Evolutionary conservation across 1,140 invertebrate species (phyloP).

Genomic region (Zaprionus africanus): DNA sequence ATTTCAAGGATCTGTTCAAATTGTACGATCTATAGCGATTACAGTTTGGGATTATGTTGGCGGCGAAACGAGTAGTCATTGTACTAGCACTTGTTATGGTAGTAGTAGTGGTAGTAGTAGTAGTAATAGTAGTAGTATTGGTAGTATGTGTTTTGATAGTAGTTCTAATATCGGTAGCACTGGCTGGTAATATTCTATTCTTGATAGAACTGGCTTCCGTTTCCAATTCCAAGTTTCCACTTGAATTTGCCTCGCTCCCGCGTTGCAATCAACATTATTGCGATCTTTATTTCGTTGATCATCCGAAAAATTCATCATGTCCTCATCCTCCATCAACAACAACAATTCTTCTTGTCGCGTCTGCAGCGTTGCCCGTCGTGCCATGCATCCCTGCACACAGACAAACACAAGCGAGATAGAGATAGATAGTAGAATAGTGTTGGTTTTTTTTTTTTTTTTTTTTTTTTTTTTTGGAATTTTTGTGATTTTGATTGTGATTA

Average conservation of each 20-base stretch:
- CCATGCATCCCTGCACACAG: constrained; percentile 84
- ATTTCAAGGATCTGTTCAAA: constrained; percentile 81
- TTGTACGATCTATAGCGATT: constrained; percentile 57
- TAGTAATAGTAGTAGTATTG: background rate
- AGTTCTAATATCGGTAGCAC: constrained; percentile 40
- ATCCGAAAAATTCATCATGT: constrained; percentile 22
- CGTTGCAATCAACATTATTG: constrained; percentile 37
- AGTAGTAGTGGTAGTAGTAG: constrained; percentile 39
- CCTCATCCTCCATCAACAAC: constrained; percentile 45
- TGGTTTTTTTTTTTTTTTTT: constrained; percentile 59
- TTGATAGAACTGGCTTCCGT: constrained; percentile 3
- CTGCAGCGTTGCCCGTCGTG: constrained; percentile 55
- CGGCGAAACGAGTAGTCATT: constrained; percentile 36
- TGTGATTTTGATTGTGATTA: constrained; percentile 33
- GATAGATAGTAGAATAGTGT: constrained; percentile 82
- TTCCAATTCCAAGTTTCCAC: constrained; percentile 9
- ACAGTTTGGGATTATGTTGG: constrained; percentile 64
- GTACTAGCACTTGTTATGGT: constrained; percentile 44
- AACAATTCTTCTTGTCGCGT: constrained; percentile 42
- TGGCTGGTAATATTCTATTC: constrained; percentile 26
- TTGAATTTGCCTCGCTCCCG: constrained; percentile 30
- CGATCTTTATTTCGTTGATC: constrained; percentile 18
- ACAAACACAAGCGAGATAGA: constrained; percentile 84
- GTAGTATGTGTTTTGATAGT: constrained; percentile 16
- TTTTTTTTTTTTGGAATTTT: constrained; percentile 21